These are phyloP conservation scores for Tribolium madens DNA, from an alignment of 1,140 invertebrate genomes.

Conservation along the genomic window DNA sequence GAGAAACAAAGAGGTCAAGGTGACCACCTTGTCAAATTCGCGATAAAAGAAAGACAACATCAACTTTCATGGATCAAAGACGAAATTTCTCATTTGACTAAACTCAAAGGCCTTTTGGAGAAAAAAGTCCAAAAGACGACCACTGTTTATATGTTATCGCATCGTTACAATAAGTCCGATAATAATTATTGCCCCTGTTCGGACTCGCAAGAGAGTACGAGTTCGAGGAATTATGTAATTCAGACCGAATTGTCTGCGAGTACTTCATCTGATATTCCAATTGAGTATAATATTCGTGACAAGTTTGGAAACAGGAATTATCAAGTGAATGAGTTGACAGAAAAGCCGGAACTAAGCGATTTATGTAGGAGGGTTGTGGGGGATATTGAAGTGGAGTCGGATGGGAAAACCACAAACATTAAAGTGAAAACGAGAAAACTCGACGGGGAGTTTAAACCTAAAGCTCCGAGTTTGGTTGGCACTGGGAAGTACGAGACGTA, in stretches of 20 bases:
- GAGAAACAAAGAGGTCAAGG: conserved; percentile 45
- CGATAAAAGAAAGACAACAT: conserved; percentile 59
- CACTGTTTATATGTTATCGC: conserved; percentile 51
- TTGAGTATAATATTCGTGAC: not conserved
- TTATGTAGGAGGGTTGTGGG: conserved; percentile 24
- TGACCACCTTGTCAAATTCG: conserved; percentile 58
- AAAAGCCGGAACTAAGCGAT: not conserved
- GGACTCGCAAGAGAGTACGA: not conserved
- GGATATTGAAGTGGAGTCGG: conserved; percentile 50
- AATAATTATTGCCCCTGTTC: not conserved
- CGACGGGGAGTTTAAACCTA: conserved; percentile 4
- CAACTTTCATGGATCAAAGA: conserved; percentile 62
- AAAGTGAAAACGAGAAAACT: conserved; percentile 47
- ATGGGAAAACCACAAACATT: conserved; percentile 52
- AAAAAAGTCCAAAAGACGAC: conserved; percentile 52
- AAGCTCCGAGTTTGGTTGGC: not conserved
- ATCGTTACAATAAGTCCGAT: not conserved
- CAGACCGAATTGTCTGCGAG: conserved; percentile 45
- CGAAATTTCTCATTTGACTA: conserved; percentile 60
- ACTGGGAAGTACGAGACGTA: conserved; percentile 3
- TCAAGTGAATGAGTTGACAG: not conserved
- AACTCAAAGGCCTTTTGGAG: conserved; percentile 58
- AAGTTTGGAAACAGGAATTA: not conserved
- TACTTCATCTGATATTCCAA: not conserved
- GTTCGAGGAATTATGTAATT: conserved; percentile 51